These are phyloP conservation scores for Tenebrosternarchus preto DNA, from an alignment of 2,113 vertebrate genomes.

Conservation along the genomic window DNA sequence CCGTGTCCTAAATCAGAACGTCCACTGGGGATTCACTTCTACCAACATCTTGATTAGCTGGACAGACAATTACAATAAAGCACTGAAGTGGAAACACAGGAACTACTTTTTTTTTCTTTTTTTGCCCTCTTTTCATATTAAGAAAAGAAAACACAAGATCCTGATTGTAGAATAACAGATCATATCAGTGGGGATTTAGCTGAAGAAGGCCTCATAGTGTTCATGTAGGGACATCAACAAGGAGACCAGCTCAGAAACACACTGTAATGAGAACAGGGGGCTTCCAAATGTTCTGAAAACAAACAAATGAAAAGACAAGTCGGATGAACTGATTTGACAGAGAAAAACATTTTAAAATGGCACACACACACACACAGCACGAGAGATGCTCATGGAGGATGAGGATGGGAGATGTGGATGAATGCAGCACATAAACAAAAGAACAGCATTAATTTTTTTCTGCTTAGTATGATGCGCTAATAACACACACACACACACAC, in stretches of 20 bases:
- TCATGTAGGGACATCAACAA: too few species aligned
- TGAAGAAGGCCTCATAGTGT: too few species aligned
- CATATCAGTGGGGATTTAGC: too few species aligned
- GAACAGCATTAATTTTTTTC: too few species aligned
- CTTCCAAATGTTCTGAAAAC: background rate
- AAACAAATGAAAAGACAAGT: too few species aligned
- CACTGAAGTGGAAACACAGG: slow-evolving; percentile 22
- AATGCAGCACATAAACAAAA: background rate
- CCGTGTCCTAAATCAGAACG: slow-evolving; percentile 27
- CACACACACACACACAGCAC: too few species aligned
- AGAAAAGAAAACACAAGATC: background rate
- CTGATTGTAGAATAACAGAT: too few species aligned
- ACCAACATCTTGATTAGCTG: slow-evolving; percentile 19
- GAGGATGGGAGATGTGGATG: background rate
- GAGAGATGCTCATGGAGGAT: too few species aligned
- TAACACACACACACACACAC: slow-evolving; percentile 43
- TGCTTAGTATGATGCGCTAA: slow-evolving; percentile 8
- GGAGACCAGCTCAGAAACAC: background rate
- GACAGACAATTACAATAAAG: slow-evolving; percentile 32
- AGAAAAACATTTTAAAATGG: too few species aligned
- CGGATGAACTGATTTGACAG: too few species aligned
- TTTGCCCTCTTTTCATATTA: slow-evolving; percentile 1
- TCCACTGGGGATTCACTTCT: slow-evolving; percentile 24
- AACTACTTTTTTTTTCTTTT: slow-evolving; percentile 5
- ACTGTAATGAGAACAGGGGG: background rate